Percentiles rank a stretch among this genome's conserved stretches.
These are phyloP conservation scores for Cephus rjabovi DNA, from an alignment of 2,888 invertebrate species.

Conservation along the genomic window DNA sequence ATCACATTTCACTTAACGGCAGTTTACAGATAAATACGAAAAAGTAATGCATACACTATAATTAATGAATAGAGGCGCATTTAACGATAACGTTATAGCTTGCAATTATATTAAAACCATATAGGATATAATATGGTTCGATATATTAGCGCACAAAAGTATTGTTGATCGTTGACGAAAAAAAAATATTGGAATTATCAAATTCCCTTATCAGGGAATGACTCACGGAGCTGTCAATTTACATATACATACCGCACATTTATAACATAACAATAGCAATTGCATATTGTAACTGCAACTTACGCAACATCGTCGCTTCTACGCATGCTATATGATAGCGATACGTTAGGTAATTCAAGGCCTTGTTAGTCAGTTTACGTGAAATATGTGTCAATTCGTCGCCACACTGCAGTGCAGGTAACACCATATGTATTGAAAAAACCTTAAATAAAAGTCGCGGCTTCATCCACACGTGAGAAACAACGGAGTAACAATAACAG, in stretches of 20 bases:
- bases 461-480: background rate
- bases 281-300: background rate
- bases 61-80: background rate
- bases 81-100: background rate
- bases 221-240: background rate
- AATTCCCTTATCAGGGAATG: background rate
- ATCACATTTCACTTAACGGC: background rate
- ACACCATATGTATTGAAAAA: slow-evolving; percentile 6
- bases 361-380: slow-evolving; percentile 11
- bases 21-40: background rate
- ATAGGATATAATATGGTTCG: background rate
- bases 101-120: background rate
- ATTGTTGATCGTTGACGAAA: background rate
- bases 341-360: slow-evolving; percentile 22
- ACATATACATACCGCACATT: background rate
- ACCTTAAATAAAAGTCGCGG: background rate
- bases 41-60: background rate
- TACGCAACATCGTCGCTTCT: slow-evolving; percentile 11
- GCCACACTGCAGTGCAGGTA: slow-evolving; percentile 9
- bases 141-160: background rate
- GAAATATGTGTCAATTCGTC: slow-evolving; percentile 11
- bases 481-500: background rate
- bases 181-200: background rate
- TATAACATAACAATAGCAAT: background rate
- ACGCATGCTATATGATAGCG: slow-evolving; percentile 18